Evolutionary conservation across 2,797 vertebrate genomes (phyloP).

Genomic region (Artibeus jamaicensis): DNA sequence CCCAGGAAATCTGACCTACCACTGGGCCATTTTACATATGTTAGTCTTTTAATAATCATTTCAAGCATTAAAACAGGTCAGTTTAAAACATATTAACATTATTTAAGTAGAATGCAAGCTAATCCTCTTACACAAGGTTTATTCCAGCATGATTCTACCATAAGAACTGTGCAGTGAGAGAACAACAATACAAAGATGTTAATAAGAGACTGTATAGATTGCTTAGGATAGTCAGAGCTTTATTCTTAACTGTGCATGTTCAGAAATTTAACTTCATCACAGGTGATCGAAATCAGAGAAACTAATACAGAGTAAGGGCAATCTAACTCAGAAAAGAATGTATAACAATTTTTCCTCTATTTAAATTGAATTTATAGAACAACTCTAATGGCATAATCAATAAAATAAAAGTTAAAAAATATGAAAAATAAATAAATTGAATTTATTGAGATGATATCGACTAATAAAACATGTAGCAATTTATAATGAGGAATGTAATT

Average conservation of each 20-base stretch:
- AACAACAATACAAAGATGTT: background rate
- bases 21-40: background rate
- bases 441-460: background rate
- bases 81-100: background rate
- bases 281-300: background rate
- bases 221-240: background rate
- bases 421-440: no score
- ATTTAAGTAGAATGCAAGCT: background rate
- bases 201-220: background rate
- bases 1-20: background rate
- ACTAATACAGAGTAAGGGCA: background rate
- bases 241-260: background rate
- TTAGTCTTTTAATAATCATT: background rate
- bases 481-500: conserved; percentile 4
- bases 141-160: background rate
- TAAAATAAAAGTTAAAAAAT: no score
- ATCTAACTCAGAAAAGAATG: background rate
- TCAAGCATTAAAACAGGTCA: background rate
- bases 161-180: background rate
- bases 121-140: conserved; percentile 12
- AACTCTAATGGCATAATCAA: no score
- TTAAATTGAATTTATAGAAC: background rate
- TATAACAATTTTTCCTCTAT: background rate
- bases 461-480: background rate
- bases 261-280: conserved; percentile 1